Evolutionary conservation across 2,888 invertebrate genomes (phyloP), one percentile per base, ranked within the genome.

Genomic region (Caenorhabditis angaria): DNA sequence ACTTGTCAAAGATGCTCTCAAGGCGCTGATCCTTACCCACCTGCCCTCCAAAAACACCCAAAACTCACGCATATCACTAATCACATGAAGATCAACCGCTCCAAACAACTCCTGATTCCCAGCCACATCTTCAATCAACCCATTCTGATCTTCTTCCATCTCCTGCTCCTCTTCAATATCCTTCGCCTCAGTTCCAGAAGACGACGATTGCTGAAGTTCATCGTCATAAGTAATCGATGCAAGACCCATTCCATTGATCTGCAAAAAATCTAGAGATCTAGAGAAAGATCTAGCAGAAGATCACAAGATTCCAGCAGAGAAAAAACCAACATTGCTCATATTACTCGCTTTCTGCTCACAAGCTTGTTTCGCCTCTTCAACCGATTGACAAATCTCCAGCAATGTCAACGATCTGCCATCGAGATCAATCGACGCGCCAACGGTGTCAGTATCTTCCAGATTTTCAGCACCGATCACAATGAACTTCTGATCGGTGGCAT

Each of bases 221-320:
- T 61, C 58, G 24, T 71, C 66, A 47, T 62, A 73, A 51, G 50
- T 63, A 28, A 73, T 65, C 28, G 64, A 64, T 27, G 72, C 55
- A 53, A 73, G 65, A 50, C 73, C 73, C 64, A 73, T 64, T 53
- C 62, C 65, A 61, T 73, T 65, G 54, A 73, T 55, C 73, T 73
- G 57, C n/a, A 50, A 73, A 69, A 50, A 50, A 50, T 48, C 5
- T 48, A 22, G 22, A 2, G 50, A 24, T 57, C 18, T 29, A 6
- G 8, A 54, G 12, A n/a, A 48, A 48, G 5, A n/a, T 12, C 25
- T 10, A 25, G 5, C 4, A 24, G 18, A 8, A 4, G 6, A 10
- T 18, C 14, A 25, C 6, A 18, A 54, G 12, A 54, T 24, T 5
- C 48, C 14, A 4, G 12, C 14, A 41, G 20, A 22, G 41, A 58